A percentile compares a stretch with the other conserved stretches of the same genome.
Evolutionary conservation across 2,113 vertebrate species (phyloP).

Genomic region (Epinephelus moara): DNA sequence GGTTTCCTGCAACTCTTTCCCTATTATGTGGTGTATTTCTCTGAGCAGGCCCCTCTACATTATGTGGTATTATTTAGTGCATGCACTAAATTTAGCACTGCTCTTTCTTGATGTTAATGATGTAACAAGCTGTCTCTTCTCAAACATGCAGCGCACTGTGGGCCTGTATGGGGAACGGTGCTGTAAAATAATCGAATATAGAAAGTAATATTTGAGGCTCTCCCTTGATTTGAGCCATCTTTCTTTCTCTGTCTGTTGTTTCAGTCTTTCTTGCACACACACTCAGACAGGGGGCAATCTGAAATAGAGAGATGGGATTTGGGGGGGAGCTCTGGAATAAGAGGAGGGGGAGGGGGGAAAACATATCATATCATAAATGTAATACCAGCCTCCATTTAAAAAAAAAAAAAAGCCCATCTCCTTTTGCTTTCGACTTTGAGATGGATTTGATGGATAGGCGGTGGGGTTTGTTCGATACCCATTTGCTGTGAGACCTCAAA

Average conservation of each 20-base stretch:
- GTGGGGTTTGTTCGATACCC: conserved; percentile 21
- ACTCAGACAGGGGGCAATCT: conserved; percentile 15
- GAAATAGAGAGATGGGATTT: conserved; percentile 3
- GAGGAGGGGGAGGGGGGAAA: neutral
- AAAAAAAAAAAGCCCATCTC: conserved; percentile 20
- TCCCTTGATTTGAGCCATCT: conserved; percentile 9
- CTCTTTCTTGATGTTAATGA: conserved; percentile 22
- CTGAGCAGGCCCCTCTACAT: conserved; percentile 2
- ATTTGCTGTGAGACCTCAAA: conserved; percentile 39
- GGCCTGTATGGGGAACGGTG: neutral
- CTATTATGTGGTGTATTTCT: conserved; percentile 7
- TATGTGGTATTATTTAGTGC: neutral
- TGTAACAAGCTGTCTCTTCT: neutral
- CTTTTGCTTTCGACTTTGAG: conserved; percentile 23
- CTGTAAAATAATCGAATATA: conserved; percentile 5
- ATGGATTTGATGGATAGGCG: conserved; percentile 37
- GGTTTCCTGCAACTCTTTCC: conserved; percentile 36
- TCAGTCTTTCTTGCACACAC: neutral
- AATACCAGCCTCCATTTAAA: conserved; percentile 37
- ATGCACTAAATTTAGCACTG: conserved; percentile 12
- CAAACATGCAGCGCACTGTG: conserved; percentile 5
- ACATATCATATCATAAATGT: conserved; percentile 33
- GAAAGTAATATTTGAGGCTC: neutral
- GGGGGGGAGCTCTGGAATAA: neutral
- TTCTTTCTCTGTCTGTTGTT: conserved; percentile 27